Percentiles rank a stretch among this genome's conserved stretches.
Evolutionary conservation across 2,888 invertebrate species (phyloP).

Genomic region (Odontocerum albicorne): DNA sequence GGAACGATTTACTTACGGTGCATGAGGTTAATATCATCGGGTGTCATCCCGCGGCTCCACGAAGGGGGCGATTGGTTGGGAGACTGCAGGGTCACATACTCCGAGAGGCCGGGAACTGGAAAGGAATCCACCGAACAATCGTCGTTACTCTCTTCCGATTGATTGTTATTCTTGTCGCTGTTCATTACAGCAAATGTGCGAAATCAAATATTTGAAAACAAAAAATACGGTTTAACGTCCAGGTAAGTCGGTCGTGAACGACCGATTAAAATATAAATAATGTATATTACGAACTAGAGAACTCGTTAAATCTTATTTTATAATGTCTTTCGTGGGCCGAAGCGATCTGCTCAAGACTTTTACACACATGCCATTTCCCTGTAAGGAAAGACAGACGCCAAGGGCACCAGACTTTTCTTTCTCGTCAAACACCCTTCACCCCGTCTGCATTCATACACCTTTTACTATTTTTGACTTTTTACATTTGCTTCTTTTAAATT

Average conservation of each 20-base stretch:
- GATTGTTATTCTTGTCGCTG: conserved; percentile 26
- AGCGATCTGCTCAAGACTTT: too few species aligned
- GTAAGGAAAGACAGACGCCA: too few species aligned
- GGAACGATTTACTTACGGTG: conserved; percentile 68
- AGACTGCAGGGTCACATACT: conserved; percentile 71
- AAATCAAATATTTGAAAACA: conserved; percentile 20
- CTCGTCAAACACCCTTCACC: too few species aligned
- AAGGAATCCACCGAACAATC: conserved; percentile 38
- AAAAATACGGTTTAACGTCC: conserved; percentile 20
- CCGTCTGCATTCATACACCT: too few species aligned
- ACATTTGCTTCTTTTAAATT: too few species aligned
- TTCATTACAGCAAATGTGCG: conserved; percentile 17
- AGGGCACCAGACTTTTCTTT: too few species aligned
- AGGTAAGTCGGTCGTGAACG: not conserved
- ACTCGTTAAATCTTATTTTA: too few species aligned
- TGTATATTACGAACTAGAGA: too few species aligned
- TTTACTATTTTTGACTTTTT: too few species aligned
- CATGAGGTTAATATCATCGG: conserved; percentile 73
- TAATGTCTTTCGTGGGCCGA: too few species aligned
- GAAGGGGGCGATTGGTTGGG: conserved; percentile 61
- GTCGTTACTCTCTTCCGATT: conserved; percentile 28
- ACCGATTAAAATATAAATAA: too few species aligned
- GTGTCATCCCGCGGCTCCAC: conserved; percentile 69
- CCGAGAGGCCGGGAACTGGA: conserved; percentile 87
- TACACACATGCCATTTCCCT: too few species aligned